Percentiles rank a stretch among this genome's conserved stretches.
These are phyloP conservation scores for Scortum barcoo DNA, from an alignment of 2,113 vertebrate genomes.

Conservation along the genomic window DNA sequence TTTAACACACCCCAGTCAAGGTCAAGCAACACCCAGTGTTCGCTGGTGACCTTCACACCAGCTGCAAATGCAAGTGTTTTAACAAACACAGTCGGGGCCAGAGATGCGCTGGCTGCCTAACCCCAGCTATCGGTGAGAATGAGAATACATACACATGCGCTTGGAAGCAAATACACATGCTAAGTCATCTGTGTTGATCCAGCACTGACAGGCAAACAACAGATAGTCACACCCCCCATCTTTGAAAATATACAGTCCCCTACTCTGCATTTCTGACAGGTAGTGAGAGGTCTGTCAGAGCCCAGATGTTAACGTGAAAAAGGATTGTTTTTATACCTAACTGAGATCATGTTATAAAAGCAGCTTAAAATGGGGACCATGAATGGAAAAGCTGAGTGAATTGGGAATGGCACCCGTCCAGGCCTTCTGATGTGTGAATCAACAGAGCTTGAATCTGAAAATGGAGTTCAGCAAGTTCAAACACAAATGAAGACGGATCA, in stretches of 20 bases:
- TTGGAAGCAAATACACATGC: conserved; percentile 15
- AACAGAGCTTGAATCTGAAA: conserved; percentile 68
- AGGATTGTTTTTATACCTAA: conserved; percentile 73
- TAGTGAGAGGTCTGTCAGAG: conserved; percentile 25
- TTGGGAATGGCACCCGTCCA: conserved; percentile 74
- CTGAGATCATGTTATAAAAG: conserved; percentile 71
- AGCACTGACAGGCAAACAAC: conserved; percentile 41
- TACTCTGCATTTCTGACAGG: conserved; percentile 45
- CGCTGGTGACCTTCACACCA: conserved; percentile 61
- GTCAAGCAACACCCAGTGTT: conserved; percentile 72
- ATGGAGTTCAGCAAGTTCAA: conserved; percentile 78
- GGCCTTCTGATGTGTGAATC: conserved; percentile 69
- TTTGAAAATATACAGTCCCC: conserved; percentile 62
- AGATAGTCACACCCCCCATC: conserved; percentile 26
- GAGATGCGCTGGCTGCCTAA: conserved; percentile 35
- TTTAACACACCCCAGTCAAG: conserved; percentile 73
- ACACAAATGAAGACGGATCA: conserved; percentile 79
- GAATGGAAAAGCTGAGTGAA: conserved; percentile 77
- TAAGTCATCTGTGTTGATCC: conserved; percentile 55
- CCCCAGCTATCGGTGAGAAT: conserved; percentile 6
- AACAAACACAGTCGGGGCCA: conserved; percentile 49
- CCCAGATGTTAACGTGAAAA: conserved; percentile 48
- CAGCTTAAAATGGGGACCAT: conserved; percentile 61
- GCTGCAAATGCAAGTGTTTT: conserved; percentile 58
- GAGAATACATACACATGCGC: conserved; percentile 1